Conservation (phyloP, 2,113 vertebrate genomes). For the Mormyrus iriodes region DNA sequence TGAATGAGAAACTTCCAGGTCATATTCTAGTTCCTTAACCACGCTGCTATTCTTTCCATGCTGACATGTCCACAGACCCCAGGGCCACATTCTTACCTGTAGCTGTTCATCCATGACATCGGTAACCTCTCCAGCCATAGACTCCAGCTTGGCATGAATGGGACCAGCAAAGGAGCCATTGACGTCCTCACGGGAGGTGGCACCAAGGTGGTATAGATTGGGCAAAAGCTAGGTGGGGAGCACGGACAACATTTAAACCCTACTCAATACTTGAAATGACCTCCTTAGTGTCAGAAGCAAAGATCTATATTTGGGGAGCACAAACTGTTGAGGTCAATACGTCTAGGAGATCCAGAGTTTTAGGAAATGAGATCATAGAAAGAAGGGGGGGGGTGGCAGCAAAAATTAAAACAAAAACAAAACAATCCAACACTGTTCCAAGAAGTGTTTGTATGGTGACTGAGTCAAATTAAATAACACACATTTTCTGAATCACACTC, state of each 20-base stretch:
- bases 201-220: slow-evolving; percentile 82
- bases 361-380: not conserved
- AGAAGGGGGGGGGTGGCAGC: not conserved
- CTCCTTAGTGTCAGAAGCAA: not conserved
- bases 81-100: slow-evolving; percentile 63
- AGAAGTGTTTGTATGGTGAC: not conserved
- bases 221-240: slow-evolving; percentile 72
- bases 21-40: not conserved
- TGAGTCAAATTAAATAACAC: not conserved
- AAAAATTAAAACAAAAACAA: not conserved
- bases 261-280: not conserved
- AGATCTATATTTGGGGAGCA: not conserved
- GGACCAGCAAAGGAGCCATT: slow-evolving; percentile 64
- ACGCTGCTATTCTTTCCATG: not conserved
- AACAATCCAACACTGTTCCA: not conserved
- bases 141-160: slow-evolving; percentile 83
- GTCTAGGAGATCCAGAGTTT: not conserved
- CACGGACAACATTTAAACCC: not conserved
- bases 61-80: not conserved
- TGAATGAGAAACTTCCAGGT: not conserved
- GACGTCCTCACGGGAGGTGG: slow-evolving; percentile 55
- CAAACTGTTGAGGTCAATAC: not conserved
- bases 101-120: slow-evolving; percentile 85
- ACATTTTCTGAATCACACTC: not conserved
- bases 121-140: slow-evolving; percentile 86